Conservation (phyloP, 2,888 invertebrate genomes). For the Diarsia brunnea region DNA sequence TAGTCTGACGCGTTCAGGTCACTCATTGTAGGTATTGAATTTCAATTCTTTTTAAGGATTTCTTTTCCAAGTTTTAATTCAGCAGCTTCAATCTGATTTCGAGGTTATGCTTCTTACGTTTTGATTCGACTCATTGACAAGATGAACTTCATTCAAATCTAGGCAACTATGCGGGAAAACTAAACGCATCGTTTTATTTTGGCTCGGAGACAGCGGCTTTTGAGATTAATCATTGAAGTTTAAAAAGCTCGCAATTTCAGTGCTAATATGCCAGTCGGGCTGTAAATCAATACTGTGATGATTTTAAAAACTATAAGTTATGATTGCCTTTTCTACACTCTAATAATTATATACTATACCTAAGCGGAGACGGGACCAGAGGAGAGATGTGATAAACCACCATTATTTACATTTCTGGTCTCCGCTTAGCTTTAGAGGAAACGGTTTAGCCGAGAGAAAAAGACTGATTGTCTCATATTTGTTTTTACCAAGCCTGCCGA, state of each 20-base stretch:
- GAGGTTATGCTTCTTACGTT: slow-evolving; percentile 50
- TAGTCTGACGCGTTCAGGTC: slow-evolving; percentile 83
- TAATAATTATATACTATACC: too few species aligned
- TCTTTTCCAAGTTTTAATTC: slow-evolving; percentile 6
- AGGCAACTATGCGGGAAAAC: background rate
- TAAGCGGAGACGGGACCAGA: background rate
- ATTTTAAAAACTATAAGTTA: too few species aligned
- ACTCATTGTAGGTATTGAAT: slow-evolving; percentile 72
- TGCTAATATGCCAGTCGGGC: too few species aligned
- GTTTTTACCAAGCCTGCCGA: background rate
- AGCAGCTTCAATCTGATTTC: slow-evolving; percentile 12
- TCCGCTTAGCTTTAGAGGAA: background rate
- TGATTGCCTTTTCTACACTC: too few species aligned
- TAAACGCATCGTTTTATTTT: slow-evolving; percentile 26
- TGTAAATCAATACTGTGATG: too few species aligned
- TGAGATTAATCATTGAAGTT: background rate
- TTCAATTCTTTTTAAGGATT: slow-evolving; percentile 26
- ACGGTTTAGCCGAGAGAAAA: background rate
- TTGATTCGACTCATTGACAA: slow-evolving; percentile 8
- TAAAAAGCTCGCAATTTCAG: background rate
- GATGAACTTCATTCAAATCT: background rate
- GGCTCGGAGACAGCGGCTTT: background rate
- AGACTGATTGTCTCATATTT: background rate
- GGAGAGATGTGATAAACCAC: background rate
- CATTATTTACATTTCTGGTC: background rate